Evolutionary conservation across 2,888 invertebrate species (phyloP), one percentile per base, ranked within the genome.

Genomic region (Panopea generosa): DNA sequence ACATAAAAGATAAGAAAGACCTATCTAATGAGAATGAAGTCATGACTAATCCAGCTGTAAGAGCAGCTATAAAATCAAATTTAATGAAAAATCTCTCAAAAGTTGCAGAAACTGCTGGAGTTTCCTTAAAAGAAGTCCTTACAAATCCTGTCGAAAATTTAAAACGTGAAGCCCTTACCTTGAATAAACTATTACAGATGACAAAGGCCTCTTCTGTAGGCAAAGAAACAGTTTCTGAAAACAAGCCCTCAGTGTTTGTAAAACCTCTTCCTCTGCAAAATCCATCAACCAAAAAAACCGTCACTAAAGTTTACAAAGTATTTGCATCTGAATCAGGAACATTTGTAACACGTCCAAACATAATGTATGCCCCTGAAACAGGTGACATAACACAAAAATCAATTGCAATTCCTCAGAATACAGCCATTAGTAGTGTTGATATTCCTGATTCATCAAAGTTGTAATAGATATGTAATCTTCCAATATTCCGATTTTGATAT

Each of bases 81-180:
- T 26, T 45, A 45, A 60, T 18, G 24, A 16, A 14, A n/a, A 52
- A 22, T 52, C 20, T 22, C 2, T 16, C 52, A 20, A 52, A 52
- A 52, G 26, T 22, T 56, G 18, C 18, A 24, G 24, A 22, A 22
- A 20, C 47, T 47, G 3, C 47, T 9, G 47, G 16, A 6, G 47
- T n/a, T 4, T 18, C 20, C 18, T 47, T 66, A 2, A 66, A 66
- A 47, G 47, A 47, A 22, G 24, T 66, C 24, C 47, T 66, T n/a
- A 66, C 56, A 2, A 27, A 56, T 20, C 66, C 66, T n/a, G 18
- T 33, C 45, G 66, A 66, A 56, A 66, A 66, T 18, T 33, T 66
- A 16, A 55, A 29, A 38, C 56, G 56, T 47, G 66, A 66, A 22
- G 56, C 55, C 4, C 26, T 55, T 4, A 66, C 66, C 4, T 26